Base-by-base conservation (phyloP, 2,888 invertebrate genomes). In the Mimachlamys varia region DNA sequence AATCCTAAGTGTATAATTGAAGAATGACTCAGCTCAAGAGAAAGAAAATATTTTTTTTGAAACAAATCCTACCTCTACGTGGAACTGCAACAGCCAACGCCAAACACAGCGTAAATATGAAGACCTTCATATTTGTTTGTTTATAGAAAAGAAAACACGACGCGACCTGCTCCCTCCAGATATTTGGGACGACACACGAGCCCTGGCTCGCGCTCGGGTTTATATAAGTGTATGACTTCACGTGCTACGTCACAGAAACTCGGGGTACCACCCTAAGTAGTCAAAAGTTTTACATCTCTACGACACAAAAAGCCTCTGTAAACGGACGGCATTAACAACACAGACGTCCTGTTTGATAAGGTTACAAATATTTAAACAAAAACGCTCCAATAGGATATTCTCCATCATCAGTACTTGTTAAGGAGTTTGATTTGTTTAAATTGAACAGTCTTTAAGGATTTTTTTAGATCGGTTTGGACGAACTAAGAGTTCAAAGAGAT, bases 261-360 rank as follows among this genome's bases (percentile, higher is more conserved):
- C n/a, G 19, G 27, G 76, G 76, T 33, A 12, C 76, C 76, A 76
- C 76, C 76, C 76, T 33, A 15, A 10, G 76, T 33, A 76, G 27
- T 76, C 76, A 76, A 76, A 76, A 76, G 76, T 76, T 76, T 76
- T 76, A 33, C 76, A 76, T 76, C 76, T 76, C 76, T 33, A 76
- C 15, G 76, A 15, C 76, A 76, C 33, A 76, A 76, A 76, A 76
- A 76, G 76, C 27, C 33, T 33, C 76, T 12, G 76, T 76, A 27
- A 76, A 33, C 76, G 27, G 13, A 76, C 0, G 12, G 76, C 76
- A 33, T 33, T 76, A 76, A 76, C 76, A 33, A 76, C 76, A 33
- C 76, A 33, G 76, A 33, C 76, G 76, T 33, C 22, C 13, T 33
- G 76, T 76, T 76, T 76, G 76, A 76, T 76, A 27, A 76, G n/a